Conservation (phyloP, 1,140 invertebrate species). For the Bicyclus anynana region DNA sequence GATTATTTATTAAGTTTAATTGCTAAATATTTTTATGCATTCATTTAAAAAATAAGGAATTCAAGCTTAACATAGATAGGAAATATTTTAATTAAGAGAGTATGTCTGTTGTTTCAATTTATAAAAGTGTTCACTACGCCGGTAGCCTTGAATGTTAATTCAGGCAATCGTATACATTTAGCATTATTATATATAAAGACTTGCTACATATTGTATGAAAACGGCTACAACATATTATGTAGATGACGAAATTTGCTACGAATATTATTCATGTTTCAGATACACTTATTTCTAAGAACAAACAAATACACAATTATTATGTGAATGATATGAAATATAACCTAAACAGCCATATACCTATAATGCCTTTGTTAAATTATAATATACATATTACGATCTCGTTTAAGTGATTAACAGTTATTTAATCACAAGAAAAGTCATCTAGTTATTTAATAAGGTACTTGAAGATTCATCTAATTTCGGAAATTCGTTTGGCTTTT, state of each 20-base stretch:
- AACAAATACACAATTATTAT: no score
- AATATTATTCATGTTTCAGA: neutral
- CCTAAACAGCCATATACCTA: no score
- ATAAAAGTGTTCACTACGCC: slow-evolving; percentile 38
- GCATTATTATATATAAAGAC: slow-evolving; percentile 7
- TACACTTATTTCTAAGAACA: no score
- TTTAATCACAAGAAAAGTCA: no score
- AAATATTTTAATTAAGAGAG: slow-evolving; percentile 35
- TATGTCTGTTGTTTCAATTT: slow-evolving; percentile 41
- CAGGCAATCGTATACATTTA: slow-evolving; percentile 1
- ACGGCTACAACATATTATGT: neutral
- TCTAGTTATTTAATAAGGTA: no score
- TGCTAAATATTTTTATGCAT: neutral
- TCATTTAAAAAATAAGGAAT: neutral
- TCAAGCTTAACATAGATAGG: slow-evolving; percentile 37
- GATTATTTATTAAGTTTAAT: neutral
- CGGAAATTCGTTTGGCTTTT: no score
- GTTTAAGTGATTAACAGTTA: no score
- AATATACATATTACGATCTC: no score
- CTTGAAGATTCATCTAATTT: no score
- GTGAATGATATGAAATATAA: no score
- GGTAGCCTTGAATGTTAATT: slow-evolving; percentile 5
- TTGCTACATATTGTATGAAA: slow-evolving; percentile 6
- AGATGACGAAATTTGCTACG: slow-evolving; percentile 6
- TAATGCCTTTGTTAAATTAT: no score